Percentiles rank a stretch among this genome's conserved stretches.
Conservation (phyloP, 2,797 vertebrate genomes). For the Pangasius larnaudii region DNA sequence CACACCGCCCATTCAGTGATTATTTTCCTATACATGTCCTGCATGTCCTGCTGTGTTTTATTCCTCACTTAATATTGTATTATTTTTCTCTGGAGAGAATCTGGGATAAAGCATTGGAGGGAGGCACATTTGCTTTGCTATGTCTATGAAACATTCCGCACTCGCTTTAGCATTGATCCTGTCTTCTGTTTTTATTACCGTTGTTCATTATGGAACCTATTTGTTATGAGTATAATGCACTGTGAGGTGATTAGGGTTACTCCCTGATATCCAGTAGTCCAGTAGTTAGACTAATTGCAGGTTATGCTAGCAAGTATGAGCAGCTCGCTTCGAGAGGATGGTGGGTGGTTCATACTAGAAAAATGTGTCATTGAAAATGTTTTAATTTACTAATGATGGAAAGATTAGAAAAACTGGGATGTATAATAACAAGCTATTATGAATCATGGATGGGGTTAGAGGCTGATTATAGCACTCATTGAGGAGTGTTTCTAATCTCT, state of each 20-base stretch:
- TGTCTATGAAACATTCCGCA: neutral
- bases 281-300: neutral
- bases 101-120: neutral
- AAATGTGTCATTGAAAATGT: too few species aligned
- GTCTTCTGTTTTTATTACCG: neutral
- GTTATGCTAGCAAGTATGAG: neutral
- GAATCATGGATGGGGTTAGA: neutral
- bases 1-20: neutral
- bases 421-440: neutral
- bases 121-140: neutral
- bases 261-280: neutral
- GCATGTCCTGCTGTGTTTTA: neutral
- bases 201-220: constrained; percentile 9
- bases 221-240: neutral
- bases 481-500: neutral
- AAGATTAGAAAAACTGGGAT: neutral
- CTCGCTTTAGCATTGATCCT: neutral
- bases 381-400: neutral
- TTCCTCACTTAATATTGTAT: neutral
- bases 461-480: neutral
- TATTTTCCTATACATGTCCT: neutral
- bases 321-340: too few species aligned
- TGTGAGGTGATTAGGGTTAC: neutral
- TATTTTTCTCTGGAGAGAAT: neutral
- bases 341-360: too few species aligned